Evolutionary conservation across 2,113 vertebrate species (phyloP).

Genomic region (Pseudolaguvia tuberculata): DNA sequence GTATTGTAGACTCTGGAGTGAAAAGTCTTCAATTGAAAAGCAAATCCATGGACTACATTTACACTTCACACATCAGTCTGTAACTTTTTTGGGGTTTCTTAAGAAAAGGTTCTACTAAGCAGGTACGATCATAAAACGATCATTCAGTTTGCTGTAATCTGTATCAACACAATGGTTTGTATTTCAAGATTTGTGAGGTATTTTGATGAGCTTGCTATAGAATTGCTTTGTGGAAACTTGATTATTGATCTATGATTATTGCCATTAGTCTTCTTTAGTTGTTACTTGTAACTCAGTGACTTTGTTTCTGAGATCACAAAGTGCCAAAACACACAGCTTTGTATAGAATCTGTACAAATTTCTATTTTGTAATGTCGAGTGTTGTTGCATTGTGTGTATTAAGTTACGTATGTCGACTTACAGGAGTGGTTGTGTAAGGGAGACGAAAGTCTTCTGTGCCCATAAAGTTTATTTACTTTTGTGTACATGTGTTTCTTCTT

Average conservation of each 20-base stretch:
- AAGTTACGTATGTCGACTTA: background rate
- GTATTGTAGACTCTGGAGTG: background rate
- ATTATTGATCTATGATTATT: background rate
- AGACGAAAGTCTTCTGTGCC: background rate
- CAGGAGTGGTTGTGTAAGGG: background rate
- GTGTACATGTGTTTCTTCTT: background rate
- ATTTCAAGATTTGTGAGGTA: slow-evolving; percentile 10
- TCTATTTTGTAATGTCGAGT: slow-evolving; percentile 69
- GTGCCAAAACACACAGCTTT: slow-evolving; percentile 66
- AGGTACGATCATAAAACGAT: background rate
- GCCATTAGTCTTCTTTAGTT: slow-evolving; percentile 28
- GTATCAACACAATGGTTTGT: slow-evolving; percentile 11
- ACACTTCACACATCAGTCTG: no score
- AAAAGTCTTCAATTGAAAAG: slow-evolving; percentile 15
- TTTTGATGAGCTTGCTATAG: slow-evolving; percentile 2
- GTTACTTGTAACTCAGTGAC: slow-evolving; percentile 47
- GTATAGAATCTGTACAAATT: slow-evolving; percentile 55
- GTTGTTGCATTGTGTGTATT: slow-evolving; percentile 55
- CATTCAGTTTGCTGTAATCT: slow-evolving; percentile 7
- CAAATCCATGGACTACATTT: background rate
- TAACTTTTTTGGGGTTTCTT: background rate
- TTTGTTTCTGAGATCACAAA: slow-evolving; percentile 64
- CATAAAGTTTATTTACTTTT: slow-evolving; percentile 26
- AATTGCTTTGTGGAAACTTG: slow-evolving; percentile 14
- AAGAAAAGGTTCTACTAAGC: background rate